These are phyloP conservation scores for Darevskia mixta DNA, from an alignment of 2,797 vertebrate species.

Conservation along the genomic window DNA sequence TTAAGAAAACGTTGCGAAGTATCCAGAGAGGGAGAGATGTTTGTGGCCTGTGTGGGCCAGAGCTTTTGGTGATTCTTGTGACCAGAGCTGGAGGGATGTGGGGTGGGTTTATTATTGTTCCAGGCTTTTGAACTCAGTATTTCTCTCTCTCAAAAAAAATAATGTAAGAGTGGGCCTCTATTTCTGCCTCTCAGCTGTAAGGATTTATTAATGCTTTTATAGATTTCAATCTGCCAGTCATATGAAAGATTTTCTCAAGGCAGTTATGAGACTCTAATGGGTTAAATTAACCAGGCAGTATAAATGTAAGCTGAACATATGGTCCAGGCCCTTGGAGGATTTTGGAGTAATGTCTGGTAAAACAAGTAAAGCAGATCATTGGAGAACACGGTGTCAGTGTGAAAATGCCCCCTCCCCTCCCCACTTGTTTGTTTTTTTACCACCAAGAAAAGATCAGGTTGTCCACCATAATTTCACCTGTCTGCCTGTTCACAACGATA, in stretches of 20 bases:
- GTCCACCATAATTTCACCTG: conserved; percentile 63
- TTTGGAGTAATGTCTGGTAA: conserved; percentile 76
- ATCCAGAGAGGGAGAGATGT: background rate
- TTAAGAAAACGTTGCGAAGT: background rate
- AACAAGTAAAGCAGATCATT: conserved; percentile 71
- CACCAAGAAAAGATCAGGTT: conserved; percentile 52
- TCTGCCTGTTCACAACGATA: conserved; percentile 63
- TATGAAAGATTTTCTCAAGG: conserved; percentile 54
- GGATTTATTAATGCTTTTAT: conserved; percentile 49
- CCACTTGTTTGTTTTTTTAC: conserved; percentile 44
- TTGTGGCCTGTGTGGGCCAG: background rate
- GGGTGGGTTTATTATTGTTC: conserved; percentile 48
- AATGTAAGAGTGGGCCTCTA: conserved; percentile 32
- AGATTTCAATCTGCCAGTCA: conserved; percentile 53
- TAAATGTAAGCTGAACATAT: conserved; percentile 76
- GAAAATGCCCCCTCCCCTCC: conserved; percentile 47
- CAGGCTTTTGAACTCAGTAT: background rate
- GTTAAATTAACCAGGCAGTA: conserved; percentile 75
- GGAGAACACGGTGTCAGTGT: conserved; percentile 65
- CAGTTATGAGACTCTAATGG: conserved; percentile 62
- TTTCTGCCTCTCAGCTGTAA: conserved; percentile 9
- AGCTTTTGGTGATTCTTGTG: background rate
- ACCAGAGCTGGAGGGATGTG: background rate
- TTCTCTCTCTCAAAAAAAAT: background rate
- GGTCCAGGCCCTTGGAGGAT: conserved; percentile 72